Percentiles rank a stretch among this genome's conserved stretches.
These are phyloP conservation scores for Noctua janthina DNA, from an alignment of 2,888 invertebrate species.

Conservation along the genomic window DNA sequence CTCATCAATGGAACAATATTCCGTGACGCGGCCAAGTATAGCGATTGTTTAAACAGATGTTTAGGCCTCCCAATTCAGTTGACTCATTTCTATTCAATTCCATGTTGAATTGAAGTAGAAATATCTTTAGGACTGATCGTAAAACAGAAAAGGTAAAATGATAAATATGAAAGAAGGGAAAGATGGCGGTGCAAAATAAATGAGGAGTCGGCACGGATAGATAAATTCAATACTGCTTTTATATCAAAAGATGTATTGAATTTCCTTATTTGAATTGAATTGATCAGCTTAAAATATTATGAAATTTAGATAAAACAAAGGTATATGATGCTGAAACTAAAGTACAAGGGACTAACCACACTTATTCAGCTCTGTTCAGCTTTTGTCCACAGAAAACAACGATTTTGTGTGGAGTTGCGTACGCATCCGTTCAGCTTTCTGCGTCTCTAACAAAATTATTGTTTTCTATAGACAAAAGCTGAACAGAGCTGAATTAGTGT, in stretches of 20 bases:
- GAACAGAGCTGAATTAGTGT: no score
- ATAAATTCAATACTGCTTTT: not conserved
- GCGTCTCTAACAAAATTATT: no score
- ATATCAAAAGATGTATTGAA: not conserved
- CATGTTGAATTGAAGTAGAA: constrained; percentile 24
- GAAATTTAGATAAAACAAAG: not conserved
- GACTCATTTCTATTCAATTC: constrained; percentile 49
- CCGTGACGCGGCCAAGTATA: constrained; percentile 37
- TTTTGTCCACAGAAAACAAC: no score
- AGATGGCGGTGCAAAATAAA: constrained; percentile 11
- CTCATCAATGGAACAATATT: constrained; percentile 44
- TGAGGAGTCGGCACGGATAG: not conserved
- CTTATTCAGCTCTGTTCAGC: no score
- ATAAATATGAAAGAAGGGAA: constrained; percentile 2
- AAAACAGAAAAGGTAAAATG: constrained; percentile 28
- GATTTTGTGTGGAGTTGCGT: no score
- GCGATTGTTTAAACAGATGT: constrained; percentile 66
- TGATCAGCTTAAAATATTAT: not conserved
- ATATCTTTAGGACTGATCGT: constrained; percentile 35
- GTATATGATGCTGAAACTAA: not conserved
- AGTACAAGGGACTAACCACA: not conserved
- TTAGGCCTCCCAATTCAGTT: constrained; percentile 51
- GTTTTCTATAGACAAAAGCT: no score
- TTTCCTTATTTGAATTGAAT: not conserved
- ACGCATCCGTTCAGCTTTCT: no score